phyloP scores from a whole-genome alignment of 2,888 invertebrate genomes.

The Tortrix viridana region DNA sequence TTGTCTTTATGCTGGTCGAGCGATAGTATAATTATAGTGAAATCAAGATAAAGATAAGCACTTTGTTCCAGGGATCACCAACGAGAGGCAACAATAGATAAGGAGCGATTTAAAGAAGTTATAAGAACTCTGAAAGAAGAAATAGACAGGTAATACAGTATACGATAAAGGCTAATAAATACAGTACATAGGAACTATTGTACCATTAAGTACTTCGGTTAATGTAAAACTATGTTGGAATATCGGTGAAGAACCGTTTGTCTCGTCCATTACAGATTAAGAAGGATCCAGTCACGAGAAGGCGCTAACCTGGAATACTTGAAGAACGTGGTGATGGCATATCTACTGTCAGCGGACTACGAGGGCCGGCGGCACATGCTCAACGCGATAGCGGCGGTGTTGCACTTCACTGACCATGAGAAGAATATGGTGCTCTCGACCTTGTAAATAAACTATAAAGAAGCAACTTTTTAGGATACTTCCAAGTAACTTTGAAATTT shows the following conservation, averaged over 20 bases:
- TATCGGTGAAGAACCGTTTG: too few species aligned
- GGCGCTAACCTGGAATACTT: slow-evolving; percentile 95
- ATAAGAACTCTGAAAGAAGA: slow-evolving; percentile 85
- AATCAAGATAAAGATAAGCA: too few species aligned
- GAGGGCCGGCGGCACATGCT: slow-evolving; percentile 91
- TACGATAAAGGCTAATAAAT: too few species aligned
- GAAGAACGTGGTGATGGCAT: slow-evolving; percentile 95
- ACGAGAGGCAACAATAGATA: slow-evolving; percentile 77
- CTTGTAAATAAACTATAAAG: slow-evolving; percentile 44
- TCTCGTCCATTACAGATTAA: slow-evolving; percentile 73
- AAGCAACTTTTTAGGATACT: not conserved
- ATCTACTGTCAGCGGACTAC: slow-evolving; percentile 87
- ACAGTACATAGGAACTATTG: too few species aligned
- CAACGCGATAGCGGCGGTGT: slow-evolving; percentile 93
- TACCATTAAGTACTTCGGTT: too few species aligned
- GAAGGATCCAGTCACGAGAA: slow-evolving; percentile 90
- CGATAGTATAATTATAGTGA: too few species aligned
- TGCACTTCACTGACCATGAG: slow-evolving; percentile 91
- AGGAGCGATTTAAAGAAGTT: slow-evolving; percentile 80
- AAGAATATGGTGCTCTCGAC: slow-evolving; percentile 72
- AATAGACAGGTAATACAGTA: slow-evolving; percentile 82
- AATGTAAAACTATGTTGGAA: too few species aligned
- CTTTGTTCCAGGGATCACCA: slow-evolving; percentile 69
- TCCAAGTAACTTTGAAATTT: too few species aligned
- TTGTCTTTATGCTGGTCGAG: too few species aligned